Percentiles rank a stretch among this genome's conserved stretches.
phyloP scores from a whole-genome alignment of 92 coral and sea anemone species.

The Desmophyllum pertusum region DNA sequence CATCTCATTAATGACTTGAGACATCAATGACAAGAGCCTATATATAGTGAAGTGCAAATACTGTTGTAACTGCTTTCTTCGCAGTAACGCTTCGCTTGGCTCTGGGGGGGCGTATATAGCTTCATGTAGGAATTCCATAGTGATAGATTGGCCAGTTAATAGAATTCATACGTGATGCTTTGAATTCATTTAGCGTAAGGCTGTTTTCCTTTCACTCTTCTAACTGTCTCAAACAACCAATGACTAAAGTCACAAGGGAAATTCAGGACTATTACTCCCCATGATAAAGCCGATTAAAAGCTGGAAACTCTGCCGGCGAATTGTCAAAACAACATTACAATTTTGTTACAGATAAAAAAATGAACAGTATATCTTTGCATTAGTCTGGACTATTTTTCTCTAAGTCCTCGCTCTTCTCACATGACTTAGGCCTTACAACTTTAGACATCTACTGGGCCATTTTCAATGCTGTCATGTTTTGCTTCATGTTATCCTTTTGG shows the following conservation, averaged over 20 bases:
- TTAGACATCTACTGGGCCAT: too few relatives aligned
- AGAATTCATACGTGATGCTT: conserved; percentile 84
- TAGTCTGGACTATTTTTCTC: too few relatives aligned
- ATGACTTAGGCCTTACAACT: too few relatives aligned
- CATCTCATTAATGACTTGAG: conserved; percentile 93
- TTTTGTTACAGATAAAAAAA: too few relatives aligned
- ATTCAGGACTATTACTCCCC: conserved; percentile 85
- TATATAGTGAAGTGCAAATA: conserved; percentile 90
- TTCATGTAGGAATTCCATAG: conserved; percentile 94
- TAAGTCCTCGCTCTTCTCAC: too few relatives aligned
- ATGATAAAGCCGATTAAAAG: conserved; percentile 90
- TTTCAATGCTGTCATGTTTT: too few relatives aligned
- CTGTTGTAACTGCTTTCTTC: conserved; percentile 95
- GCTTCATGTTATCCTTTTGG: too few relatives aligned
- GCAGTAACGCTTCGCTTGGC: conserved; percentile 87
- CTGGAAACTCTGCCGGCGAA: conserved; percentile 65
- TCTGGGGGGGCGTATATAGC: conserved; percentile 93
- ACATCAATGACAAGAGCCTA: conserved; percentile 85
- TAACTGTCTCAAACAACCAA: conserved; percentile 94
- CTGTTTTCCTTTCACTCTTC: conserved; percentile 66
- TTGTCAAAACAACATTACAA: background rate
- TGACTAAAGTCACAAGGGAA: conserved; percentile 84
- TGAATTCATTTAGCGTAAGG: conserved; percentile 70
- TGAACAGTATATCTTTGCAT: too few relatives aligned
- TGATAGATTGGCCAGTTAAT: conserved; percentile 91